Conservation (phyloP, 2,113 vertebrate species). For the Mystacornis crossleyi region DNA sequence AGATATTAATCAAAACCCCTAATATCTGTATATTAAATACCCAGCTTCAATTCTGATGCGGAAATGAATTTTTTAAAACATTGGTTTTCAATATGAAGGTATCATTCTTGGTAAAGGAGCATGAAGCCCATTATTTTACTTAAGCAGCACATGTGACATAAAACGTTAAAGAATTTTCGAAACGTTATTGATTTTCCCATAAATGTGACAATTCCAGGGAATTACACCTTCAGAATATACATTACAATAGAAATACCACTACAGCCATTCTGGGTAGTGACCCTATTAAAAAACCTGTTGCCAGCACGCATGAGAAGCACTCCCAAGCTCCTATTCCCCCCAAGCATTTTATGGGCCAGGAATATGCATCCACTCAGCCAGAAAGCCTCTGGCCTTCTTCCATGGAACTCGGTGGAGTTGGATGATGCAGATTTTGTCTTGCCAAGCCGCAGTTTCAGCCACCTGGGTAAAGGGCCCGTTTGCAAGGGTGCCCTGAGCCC, state of each 20-base stretch:
- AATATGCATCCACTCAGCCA: neutral
- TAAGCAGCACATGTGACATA: neutral
- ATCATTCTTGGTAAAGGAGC: slow-evolving; percentile 2
- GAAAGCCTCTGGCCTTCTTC: neutral
- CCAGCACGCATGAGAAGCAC: neutral
- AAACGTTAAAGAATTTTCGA: slow-evolving; percentile 22
- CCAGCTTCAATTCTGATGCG: neutral
- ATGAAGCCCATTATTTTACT: slow-evolving; percentile 18
- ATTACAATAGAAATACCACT: neutral
- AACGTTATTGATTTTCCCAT: slow-evolving; percentile 9
- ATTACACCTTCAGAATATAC: neutral
- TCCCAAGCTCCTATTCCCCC: neutral
- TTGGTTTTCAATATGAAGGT: neutral
- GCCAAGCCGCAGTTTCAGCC: neutral
- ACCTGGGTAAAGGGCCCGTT: neutral
- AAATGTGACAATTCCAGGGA: neutral
- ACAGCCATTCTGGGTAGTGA: neutral
- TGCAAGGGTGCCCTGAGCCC: neutral
- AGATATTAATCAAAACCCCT: slow-evolving; percentile 10
- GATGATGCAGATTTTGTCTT: neutral
- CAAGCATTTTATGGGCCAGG: neutral
- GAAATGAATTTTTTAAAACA: neutral
- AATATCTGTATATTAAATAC: neutral
- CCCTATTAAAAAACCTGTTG: neutral
- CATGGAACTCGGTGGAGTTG: neutral